These are phyloP conservation scores for Heliconius himera DNA, from an alignment of 1,140 invertebrate species.

Conservation along the genomic window DNA sequence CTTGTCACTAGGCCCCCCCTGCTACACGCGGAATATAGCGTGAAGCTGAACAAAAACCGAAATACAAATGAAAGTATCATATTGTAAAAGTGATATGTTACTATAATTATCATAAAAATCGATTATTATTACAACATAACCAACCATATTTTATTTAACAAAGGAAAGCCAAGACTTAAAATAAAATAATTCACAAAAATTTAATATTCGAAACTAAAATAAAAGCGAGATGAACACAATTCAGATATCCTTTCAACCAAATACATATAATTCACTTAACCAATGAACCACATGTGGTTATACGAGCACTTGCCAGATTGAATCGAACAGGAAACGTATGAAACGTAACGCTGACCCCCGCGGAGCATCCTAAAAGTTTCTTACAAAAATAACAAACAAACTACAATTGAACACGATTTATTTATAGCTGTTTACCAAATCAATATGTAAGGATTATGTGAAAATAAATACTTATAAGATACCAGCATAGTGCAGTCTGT, in stretches of 20 bases:
- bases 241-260: conserved; percentile 42
- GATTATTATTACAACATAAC: not conserved
- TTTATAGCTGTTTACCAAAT: conserved; percentile 30
- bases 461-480: not conserved
- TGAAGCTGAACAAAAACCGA: no score
- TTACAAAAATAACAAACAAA: conserved; percentile 41
- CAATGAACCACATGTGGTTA: conserved; percentile 73
- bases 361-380: conserved; percentile 54
- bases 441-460: conserved; percentile 3
- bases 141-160: not conserved
- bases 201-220: conserved; percentile 19
- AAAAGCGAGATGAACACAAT: conserved; percentile 25
- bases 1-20: no score
- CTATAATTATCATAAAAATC: not conserved
- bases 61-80: no score
- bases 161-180: not conserved
- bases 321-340: conserved; percentile 66
- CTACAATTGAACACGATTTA: conserved; percentile 38
- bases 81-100: not conserved
- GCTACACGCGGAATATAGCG: no score
- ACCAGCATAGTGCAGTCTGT: not conserved
- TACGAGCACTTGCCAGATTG: conserved; percentile 61
- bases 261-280: conserved; percentile 72
- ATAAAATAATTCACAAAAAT: not conserved
- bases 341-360: conserved; percentile 64